phyloP scores from a whole-genome alignment of 2,113 vertebrate species.

The Scophthalmus maximus region DNA sequence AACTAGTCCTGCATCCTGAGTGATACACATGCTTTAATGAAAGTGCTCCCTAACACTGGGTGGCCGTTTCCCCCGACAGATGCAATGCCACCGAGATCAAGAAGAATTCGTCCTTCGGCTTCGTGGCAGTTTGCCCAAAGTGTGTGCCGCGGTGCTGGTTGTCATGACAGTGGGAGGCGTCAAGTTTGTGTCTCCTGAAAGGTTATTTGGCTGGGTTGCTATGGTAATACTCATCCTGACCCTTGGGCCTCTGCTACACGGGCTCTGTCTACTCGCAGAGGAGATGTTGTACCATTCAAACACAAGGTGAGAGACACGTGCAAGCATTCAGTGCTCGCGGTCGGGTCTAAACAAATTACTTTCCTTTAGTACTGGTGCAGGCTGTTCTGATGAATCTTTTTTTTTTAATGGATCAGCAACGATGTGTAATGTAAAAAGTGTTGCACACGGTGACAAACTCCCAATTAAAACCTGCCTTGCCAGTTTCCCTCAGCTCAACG shows the following conservation, averaged over 20 bases:
- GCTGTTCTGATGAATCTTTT: no score
- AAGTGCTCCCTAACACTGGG: not conserved
- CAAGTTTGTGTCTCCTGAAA: conserved; percentile 9
- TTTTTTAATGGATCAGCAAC: not conserved
- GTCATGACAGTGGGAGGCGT: not conserved
- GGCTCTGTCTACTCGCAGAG: conserved; percentile 69
- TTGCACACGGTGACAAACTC: not conserved
- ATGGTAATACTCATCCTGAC: conserved; percentile 47
- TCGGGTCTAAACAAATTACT: no score
- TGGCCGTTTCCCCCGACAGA: conserved; percentile 41
- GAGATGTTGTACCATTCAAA: conserved; percentile 65
- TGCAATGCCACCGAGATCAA: conserved; percentile 40
- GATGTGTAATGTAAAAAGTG: no score
- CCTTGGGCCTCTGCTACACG: conserved; percentile 57
- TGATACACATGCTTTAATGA: not conserved
- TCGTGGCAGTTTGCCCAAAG: conserved; percentile 52
- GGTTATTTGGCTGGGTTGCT: conserved; percentile 28
- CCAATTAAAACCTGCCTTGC: not conserved
- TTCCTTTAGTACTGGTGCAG: no score
- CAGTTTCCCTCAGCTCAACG: no score
- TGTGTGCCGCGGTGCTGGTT: conserved; percentile 21
- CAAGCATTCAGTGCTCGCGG: not conserved
- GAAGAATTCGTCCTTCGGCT: conserved; percentile 55
- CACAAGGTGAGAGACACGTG: conserved; percentile 65
- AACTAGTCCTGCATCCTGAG: not conserved